Conservation (phyloP, 92 coral and sea anemone species). For the Actinostola sp. region DNA sequence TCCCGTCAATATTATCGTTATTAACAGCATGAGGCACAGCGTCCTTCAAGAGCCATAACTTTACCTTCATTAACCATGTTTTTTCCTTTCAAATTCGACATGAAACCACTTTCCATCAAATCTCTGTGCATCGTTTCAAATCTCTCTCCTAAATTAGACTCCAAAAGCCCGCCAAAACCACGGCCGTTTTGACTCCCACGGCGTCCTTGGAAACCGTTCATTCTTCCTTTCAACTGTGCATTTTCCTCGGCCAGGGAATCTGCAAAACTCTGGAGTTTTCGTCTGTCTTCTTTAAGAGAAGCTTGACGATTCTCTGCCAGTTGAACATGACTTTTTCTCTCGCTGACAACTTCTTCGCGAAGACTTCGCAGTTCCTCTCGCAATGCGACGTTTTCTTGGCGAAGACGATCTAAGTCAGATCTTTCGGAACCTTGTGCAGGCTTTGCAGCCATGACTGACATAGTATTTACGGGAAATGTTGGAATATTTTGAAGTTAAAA, state of each 20-base stretch:
- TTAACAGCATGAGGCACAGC: background rate
- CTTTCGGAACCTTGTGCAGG: constrained; percentile 52
- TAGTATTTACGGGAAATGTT: constrained; percentile 13
- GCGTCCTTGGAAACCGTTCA: constrained; percentile 56
- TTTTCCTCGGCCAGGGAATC: constrained; percentile 68
- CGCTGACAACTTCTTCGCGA: constrained; percentile 65
- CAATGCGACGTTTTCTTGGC: constrained; percentile 65
- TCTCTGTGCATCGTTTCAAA: constrained; percentile 66
- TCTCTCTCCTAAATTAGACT: constrained; percentile 35
- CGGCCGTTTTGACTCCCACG: constrained; percentile 8
- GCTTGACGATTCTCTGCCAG: constrained; percentile 61
- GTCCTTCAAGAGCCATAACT: background rate
- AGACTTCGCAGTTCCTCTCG: constrained; percentile 66
- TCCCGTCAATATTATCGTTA: background rate
- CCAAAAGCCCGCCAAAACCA: constrained; percentile 38
- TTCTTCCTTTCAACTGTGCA: constrained; percentile 65
- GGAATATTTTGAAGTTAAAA: too few species aligned
- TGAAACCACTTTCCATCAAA: constrained; percentile 53
- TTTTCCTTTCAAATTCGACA: constrained; percentile 54
- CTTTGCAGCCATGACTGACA: constrained; percentile 62
- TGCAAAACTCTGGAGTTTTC: constrained; percentile 59
- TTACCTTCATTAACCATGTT: constrained; percentile 58
- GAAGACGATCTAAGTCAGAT: constrained; percentile 69
- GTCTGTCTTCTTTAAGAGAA: constrained; percentile 61
- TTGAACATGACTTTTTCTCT: constrained; percentile 68